Evolutionary conservation across 2,797 vertebrate genomes (phyloP).

Genomic region (Fundulus diaphanus): DNA sequence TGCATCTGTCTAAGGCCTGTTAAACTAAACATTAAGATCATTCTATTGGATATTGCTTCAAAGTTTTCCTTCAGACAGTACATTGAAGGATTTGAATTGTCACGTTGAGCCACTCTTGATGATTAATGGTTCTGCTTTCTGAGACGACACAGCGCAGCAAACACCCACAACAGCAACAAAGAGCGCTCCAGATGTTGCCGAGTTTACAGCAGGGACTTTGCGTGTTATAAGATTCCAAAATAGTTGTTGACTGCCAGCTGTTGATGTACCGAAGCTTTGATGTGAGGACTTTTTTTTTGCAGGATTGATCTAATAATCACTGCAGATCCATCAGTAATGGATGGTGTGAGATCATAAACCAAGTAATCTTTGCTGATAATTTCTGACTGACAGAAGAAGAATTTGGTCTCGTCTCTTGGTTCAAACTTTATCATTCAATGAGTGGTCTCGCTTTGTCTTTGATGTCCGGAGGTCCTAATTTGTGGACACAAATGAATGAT

Average conservation of each 20-base stretch:
- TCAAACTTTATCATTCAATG: neutral
- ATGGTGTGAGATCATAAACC: too few species aligned
- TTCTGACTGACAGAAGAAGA: neutral
- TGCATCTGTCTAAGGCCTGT: neutral
- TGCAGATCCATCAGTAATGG: neutral
- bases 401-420: neutral
- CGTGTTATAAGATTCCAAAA: neutral
- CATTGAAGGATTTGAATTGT: slow-evolving; percentile 28
- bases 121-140: slow-evolving; percentile 59
- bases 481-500: neutral
- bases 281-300: neutral
- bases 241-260: neutral
- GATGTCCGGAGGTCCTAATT: neutral
- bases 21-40: neutral
- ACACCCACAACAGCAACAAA: slow-evolving; percentile 30
- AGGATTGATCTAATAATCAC: neutral
- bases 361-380: neutral
- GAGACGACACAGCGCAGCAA: slow-evolving; percentile 38
- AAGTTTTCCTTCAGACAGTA: slow-evolving; percentile 11
- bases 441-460: neutral
- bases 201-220: slow-evolving; percentile 17
- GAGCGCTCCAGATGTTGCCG: slow-evolving; percentile 28
- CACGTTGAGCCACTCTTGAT: slow-evolving; percentile 37
- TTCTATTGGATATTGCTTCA: slow-evolving; percentile 9
- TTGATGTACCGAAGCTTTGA: neutral